Evolutionary conservation across 2,113 vertebrate species (phyloP), one percentile per base, ranked within the genome.

Genomic region (Sterrhoptilus dennistouni): DNA sequence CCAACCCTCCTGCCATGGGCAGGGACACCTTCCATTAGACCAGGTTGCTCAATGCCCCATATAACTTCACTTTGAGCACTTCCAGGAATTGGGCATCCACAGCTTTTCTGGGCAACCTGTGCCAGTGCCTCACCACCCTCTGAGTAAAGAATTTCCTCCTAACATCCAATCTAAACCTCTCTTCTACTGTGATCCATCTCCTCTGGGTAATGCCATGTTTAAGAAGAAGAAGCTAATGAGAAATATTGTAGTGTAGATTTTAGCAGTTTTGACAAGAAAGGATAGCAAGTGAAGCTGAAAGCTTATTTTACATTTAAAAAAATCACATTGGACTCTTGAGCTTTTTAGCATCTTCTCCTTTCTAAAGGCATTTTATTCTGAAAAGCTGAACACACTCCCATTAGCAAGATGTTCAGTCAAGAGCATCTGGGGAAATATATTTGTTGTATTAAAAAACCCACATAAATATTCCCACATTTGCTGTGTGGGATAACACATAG

Each of bases 401-500:
- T 90, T 88, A 93, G 64, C 76, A 89, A 71, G 29, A 56, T 57
- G 49, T 60, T 88, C 71, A 90, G 54, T 85, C 88, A 93, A 93
- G 71, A 94, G 72, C 53, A 83, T 83, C 90, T 88, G 52, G 63
- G 71, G 81, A 94, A 90, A 93, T 93, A 42, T 47, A 86, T 93
- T 80, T 91, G 59, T 94, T 90, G 40, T 54, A 68, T 93, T 84
- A 90, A 80, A 95, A 88, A 91, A 9, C 18, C 21, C 18, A 42
- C 33, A 92, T 38, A 95, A 94, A 93, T 83, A 92, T 86, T 83
- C 85, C 64, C 38, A 75, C 52, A 53, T 96, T 94, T 92, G 42
- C 83, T 90, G 81, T 88, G 85, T 64, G 60, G 29, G 38, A 90
- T 83, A 90, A 76, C 50, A 50, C 65, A 53, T 25, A 87, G 42